Evolutionary conservation across 2,888 invertebrate species (phyloP).

Genomic region (Tanypteryx hageni): DNA sequence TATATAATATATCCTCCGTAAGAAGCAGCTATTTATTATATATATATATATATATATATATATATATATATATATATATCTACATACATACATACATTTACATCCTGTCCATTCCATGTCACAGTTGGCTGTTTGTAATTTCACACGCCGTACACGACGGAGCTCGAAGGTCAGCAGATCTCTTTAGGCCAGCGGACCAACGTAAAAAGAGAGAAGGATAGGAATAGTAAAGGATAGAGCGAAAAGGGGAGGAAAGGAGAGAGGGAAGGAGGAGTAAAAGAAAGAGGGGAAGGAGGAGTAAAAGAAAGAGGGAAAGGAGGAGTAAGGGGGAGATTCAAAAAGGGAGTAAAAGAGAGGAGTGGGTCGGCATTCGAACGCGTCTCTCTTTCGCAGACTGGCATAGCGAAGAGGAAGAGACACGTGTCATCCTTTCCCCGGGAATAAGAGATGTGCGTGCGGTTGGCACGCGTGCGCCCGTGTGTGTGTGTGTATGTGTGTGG

Average conservation of each 20-base stretch:
- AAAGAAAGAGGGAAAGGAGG: neutral
- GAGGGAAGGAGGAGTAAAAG: neutral
- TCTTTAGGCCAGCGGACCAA: neutral
- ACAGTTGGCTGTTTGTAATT: too few relatives aligned
- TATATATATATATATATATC: too few relatives aligned
- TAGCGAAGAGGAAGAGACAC: conserved; percentile 7
- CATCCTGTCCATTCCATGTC: too few relatives aligned
- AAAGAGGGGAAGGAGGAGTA: neutral
- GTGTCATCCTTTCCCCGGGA: conserved; percentile 21
- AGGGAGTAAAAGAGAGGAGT: neutral
- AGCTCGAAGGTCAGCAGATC: too few relatives aligned
- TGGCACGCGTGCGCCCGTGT: conserved; percentile 18
- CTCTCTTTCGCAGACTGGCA: neutral
- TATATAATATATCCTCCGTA: too few relatives aligned
- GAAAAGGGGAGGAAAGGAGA: too few relatives aligned
- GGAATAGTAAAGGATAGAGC: neutral
- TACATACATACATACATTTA: too few relatives aligned
- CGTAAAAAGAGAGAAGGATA: neutral
- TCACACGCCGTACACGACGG: too few relatives aligned
- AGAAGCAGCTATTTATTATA: too few relatives aligned
- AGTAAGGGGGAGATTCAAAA: neutral
- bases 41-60: too few relatives aligned
- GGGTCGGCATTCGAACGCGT: neutral
- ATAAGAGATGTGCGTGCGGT: conserved; percentile 31
- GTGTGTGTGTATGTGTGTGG: neutral